Evolutionary conservation across 2,113 vertebrate genomes (phyloP), one percentile per base, ranked within the genome.

Genomic region (Chionomys nivalis): DNA sequence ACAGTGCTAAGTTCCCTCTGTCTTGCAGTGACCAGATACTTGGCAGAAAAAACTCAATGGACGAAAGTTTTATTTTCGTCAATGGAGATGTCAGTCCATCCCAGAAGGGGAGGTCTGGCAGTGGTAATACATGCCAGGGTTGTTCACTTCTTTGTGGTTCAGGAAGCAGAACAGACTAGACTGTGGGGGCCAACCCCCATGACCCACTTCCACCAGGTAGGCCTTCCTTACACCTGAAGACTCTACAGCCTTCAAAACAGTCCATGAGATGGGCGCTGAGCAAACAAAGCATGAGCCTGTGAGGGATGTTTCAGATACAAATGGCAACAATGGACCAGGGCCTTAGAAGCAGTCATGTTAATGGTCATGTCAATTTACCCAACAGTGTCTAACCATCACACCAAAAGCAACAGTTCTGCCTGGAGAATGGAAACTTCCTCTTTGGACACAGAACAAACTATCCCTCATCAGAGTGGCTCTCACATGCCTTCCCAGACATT

Each of bases 371-470:
- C 93, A 93, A 79, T 33, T 31, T 73, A 90, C 87, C 58, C 85
- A n/a, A 81, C 49, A 52, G 73, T 66, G n/a, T 82, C 77, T 79
- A 52, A 76, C 31, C 33, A 52, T 95, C 87, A 87, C 81, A 85
- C 24, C 58, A 36, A 93, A 94, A 91, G 47, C 79, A 94, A 39
- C 13, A 55, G 33, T 13, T 52, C 65, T 52, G 28, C 2, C 36
- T 88, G 47, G 42, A 87, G 77, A 91, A 97, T 55, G 91, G 73
- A 94, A n/a, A 1, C 28, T 81, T 96, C 89, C 68, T 89, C 79
- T 73, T 77, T 58, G 76, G 3, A 58, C 39, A 66, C 65, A 81
- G 47, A 70, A 82, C 78, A 49, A 78, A 93, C 92, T 52, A 73
- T 65, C 28, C 86, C 91, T 93, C 63, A 68, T 65, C 70, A 70